Percentiles rank a stretch among this genome's conserved stretches.
These are phyloP conservation scores for Polymixis flavicincta DNA, from an alignment of 2,888 invertebrate genomes.

Conservation along the genomic window DNA sequence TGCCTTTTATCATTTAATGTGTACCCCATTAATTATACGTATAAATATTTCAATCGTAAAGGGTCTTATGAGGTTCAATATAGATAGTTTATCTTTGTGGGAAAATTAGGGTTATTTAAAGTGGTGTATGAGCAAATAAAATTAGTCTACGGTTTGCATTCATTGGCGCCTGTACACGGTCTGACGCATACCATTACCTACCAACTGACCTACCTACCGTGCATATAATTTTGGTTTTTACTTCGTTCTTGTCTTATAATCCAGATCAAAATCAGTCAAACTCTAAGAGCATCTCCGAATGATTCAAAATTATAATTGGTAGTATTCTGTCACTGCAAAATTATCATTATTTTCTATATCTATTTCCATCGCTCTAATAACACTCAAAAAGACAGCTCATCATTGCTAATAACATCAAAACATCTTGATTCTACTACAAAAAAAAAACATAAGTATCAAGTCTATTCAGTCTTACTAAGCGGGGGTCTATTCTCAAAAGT, in stretches of 20 bases:
- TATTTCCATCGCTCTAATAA: not conserved
- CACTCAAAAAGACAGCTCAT: conserved; percentile 35
- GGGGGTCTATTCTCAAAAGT: conserved; percentile 74
- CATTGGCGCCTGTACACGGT: not conserved
- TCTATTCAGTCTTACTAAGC: conserved; percentile 66
- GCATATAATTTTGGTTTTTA: not conserved
- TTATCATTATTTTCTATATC: too few species aligned
- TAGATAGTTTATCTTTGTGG: conserved; percentile 1
- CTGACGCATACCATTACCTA: not conserved
- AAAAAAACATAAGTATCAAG: conserved; percentile 71
- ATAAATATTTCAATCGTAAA: conserved; percentile 60
- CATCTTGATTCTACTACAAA: conserved; percentile 58
- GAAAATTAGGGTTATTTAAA: conserved; percentile 10
- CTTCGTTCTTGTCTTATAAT: not conserved
- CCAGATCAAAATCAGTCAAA: not conserved
- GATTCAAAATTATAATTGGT: not conserved
- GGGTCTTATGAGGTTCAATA: conserved; percentile 12
- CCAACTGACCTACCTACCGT: not conserved
- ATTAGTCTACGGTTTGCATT: not conserved
- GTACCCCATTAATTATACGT: conserved; percentile 61
- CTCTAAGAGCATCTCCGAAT: not conserved
- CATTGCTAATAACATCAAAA: conserved; percentile 66
- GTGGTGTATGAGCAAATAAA: conserved; percentile 16
- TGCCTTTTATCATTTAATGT: conserved; percentile 68
- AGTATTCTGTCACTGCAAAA: not conserved